Base-by-base conservation (phyloP, 1,140 invertebrate genomes). In the Aphaenogaster ashmeadi region DNA sequence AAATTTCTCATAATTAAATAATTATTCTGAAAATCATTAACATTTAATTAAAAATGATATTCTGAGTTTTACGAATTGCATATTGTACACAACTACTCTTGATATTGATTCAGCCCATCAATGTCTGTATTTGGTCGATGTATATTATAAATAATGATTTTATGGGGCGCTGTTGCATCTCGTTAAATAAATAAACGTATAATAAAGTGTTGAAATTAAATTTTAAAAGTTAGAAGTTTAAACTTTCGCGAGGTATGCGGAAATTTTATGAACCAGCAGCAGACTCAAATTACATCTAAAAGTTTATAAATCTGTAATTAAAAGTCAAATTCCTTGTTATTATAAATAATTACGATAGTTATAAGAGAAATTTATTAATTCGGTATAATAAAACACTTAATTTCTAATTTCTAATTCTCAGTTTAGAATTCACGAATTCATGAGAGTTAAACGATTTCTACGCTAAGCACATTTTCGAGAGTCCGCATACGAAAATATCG, bases 361-460 rank as follows among this genome's bases (percentile, higher is more conserved):
- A 41, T 58, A 75, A 75, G 6, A 58, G 54, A 27, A 38, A 78
- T 78, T 77, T 77, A n/a, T 60, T 78, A 60, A 18, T 60, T 79
- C 2, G 6, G 0, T 1, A 3, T 67, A 13, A 62, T 38, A 50
- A 50, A 38, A 66, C 7, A 44, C 7, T 0, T 21, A 44, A 15
- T 38, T 21, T 18, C 0, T 80, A 21, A 80, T 69, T 21, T 41
- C 2, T 54, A 27, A 27, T 27, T 77, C 1, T 54, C 8, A 50
- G 18, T 21, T 21, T n/a, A 36, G 6, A 18, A 18, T 74, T 72
- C 8, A 36, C 1, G 13, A 21, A 56, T 56, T 75, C 13, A 44
- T 18, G 5, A 27, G 9, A 78, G 15, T 21, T 50, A 66, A 11
- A 13, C 13, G 18, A 79, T 5, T 64, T 36, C 1, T 27, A 8